Percentiles rank a stretch among this genome's conserved stretches.
phyloP scores from a whole-genome alignment of 2,797 vertebrate species.

The Falco concolor region DNA sequence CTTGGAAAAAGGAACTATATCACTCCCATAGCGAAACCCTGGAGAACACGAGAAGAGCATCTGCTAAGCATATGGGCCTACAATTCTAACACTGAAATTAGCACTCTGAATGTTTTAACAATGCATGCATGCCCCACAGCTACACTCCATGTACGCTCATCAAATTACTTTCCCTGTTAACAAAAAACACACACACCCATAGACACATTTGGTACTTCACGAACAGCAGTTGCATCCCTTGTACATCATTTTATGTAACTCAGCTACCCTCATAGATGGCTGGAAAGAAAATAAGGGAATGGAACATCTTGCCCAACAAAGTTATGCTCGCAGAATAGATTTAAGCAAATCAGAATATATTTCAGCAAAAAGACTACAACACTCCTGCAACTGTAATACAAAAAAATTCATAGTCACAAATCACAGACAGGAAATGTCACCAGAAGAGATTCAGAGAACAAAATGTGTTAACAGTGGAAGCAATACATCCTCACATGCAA shows the following conservation, averaged over 20 bases:
- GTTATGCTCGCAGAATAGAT: conserved; percentile 31
- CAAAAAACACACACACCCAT: not conserved
- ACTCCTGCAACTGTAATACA: conserved; percentile 29
- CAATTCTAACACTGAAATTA: conserved; percentile 38
- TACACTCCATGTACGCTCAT: conserved; percentile 15
- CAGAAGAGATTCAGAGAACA: conserved; percentile 19
- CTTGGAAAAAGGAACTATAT: conserved; percentile 96
- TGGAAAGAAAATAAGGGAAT: conserved; percentile 9
- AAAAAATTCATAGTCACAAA: not conserved
- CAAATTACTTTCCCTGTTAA: conserved; percentile 48
- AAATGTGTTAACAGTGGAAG: not conserved
- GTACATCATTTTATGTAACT: not conserved
- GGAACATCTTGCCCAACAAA: not conserved
- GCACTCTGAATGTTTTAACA: conserved; percentile 56
- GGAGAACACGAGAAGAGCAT: conserved; percentile 50
- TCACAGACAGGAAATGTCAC: not conserved
- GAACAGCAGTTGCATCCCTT: conserved; percentile 25
- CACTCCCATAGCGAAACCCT: conserved; percentile 95
- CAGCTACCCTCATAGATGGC: conserved; percentile 11
- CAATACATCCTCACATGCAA: not conserved
- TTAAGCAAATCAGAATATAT: conserved; percentile 21
- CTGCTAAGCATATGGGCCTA: conserved; percentile 56
- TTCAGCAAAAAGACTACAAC: not conserved
- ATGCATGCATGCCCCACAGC: not conserved
- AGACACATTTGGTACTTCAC: not conserved